A percentile compares a stretch with the other conserved stretches of the same genome.
Evolutionary conservation across 2,888 invertebrate genomes (phyloP).

Genomic region (Lithodes maja): DNA sequence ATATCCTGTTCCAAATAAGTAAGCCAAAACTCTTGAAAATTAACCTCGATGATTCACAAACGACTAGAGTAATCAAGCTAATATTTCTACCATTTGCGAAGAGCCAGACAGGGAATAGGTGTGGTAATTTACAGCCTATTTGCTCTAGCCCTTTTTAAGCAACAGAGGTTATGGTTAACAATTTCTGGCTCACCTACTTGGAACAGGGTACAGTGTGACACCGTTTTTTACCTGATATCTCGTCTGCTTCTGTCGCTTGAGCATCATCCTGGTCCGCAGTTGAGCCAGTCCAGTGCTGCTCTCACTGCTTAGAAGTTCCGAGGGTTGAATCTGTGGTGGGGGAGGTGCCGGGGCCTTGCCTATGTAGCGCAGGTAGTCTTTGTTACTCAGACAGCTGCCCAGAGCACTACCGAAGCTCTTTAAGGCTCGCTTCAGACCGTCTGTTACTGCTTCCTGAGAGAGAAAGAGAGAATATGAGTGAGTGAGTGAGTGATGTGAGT

Average conservation of each 20-base stretch:
- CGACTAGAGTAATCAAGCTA: too few relatives aligned
- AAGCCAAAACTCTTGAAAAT: too few relatives aligned
- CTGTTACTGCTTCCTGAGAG: constrained; percentile 74
- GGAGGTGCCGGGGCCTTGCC: constrained; percentile 59
- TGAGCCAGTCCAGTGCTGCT: constrained; percentile 39
- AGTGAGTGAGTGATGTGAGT: too few relatives aligned
- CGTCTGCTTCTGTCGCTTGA: not conserved
- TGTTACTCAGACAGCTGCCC: constrained; percentile 75
- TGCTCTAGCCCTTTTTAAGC: too few relatives aligned
- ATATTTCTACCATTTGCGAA: too few relatives aligned
- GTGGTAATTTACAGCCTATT: too few relatives aligned
- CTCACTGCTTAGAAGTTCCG: constrained; percentile 21
- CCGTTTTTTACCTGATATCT: not conserved
- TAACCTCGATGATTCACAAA: too few relatives aligned
- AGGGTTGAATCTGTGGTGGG: constrained; percentile 14
- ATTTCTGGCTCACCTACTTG: too few relatives aligned
- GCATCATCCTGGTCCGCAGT: constrained; percentile 24
- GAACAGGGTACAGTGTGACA: too few relatives aligned
- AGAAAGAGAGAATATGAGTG: not conserved
- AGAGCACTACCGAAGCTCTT: constrained; percentile 76
- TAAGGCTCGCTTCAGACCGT: constrained; percentile 75
- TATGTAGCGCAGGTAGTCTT: constrained; percentile 73
- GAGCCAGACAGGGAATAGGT: too few relatives aligned
- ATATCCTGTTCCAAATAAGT: too few relatives aligned
- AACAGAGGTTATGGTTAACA: too few relatives aligned